Conservation (phyloP, 2,113 vertebrate genomes). For the Petrocephalus microphthalmus region DNA sequence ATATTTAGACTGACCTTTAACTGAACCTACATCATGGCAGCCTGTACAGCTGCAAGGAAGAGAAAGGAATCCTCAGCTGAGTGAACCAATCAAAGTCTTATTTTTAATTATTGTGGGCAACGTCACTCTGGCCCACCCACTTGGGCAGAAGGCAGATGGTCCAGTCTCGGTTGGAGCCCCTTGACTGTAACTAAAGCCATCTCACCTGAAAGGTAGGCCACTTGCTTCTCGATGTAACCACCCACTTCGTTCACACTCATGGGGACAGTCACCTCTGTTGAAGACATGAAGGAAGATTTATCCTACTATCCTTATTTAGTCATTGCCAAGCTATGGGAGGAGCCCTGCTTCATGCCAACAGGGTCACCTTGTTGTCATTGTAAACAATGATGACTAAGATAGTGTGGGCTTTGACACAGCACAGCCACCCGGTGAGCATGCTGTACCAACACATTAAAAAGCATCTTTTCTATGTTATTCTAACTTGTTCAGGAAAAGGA, state of each 20-base stretch:
- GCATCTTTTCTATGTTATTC: neutral
- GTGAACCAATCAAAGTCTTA: neutral
- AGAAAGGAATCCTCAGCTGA: neutral
- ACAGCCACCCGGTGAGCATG: neutral
- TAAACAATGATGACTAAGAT: neutral
- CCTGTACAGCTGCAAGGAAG: neutral
- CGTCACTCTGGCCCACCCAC: neutral
- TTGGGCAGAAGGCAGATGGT: neutral
- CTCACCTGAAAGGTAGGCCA: slow-evolving; percentile 91
- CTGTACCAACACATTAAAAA: neutral
- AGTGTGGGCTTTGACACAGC: neutral
- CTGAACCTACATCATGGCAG: no score
- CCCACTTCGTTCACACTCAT: slow-evolving; percentile 74
- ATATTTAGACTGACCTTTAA: no score
- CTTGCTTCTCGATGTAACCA: slow-evolving; percentile 81
- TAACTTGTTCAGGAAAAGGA: neutral
- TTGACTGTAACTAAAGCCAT: neutral
- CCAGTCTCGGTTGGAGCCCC: neutral
- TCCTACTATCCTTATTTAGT: no score
- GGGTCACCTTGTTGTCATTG: neutral
- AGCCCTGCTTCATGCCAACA: neutral
- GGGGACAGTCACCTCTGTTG: slow-evolving; percentile 64
- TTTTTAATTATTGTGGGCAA: neutral
- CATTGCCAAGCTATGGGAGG: neutral
- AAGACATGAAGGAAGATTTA: neutral